These are phyloP conservation scores for Vultur gryphus DNA, from an alignment of 2,797 vertebrate species.

Conservation along the genomic window DNA sequence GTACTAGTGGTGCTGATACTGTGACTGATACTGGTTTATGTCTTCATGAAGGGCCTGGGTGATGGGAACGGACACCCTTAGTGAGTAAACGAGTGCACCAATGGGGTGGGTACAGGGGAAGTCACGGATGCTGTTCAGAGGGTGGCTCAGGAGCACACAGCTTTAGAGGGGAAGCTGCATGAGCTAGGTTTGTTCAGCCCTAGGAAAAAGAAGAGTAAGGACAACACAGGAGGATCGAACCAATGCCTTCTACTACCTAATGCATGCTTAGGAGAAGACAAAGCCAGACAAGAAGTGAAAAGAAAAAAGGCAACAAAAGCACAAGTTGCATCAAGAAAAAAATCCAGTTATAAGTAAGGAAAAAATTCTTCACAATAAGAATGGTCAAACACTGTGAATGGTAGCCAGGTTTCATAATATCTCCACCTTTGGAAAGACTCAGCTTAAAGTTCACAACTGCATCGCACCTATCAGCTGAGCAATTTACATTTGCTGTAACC, in stretches of 20 bases:
- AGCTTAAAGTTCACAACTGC: not conserved
- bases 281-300: not conserved
- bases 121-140: not conserved
- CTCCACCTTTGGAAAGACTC: not conserved
- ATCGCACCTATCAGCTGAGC: not conserved
- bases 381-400: not conserved
- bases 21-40: not conserved
- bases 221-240: not conserved
- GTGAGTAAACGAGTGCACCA: fast-evolving
- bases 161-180: not conserved
- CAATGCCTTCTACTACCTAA: not conserved
- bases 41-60: not conserved
- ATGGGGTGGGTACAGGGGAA: not conserved
- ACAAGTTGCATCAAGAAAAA: not conserved
- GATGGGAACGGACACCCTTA: not conserved
- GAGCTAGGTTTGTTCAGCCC: not conserved
- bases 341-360: not conserved
- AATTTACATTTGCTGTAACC: not conserved
- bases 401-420: not conserved
- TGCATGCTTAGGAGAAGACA: not conserved
- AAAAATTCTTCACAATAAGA: not conserved
- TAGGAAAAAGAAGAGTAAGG: not conserved
- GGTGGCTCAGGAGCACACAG: not conserved
- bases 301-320: not conserved
- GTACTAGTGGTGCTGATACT: not conserved